Base-by-base conservation (phyloP, 2,888 invertebrate genomes). In the Synanthedon tipuliformis region DNA sequence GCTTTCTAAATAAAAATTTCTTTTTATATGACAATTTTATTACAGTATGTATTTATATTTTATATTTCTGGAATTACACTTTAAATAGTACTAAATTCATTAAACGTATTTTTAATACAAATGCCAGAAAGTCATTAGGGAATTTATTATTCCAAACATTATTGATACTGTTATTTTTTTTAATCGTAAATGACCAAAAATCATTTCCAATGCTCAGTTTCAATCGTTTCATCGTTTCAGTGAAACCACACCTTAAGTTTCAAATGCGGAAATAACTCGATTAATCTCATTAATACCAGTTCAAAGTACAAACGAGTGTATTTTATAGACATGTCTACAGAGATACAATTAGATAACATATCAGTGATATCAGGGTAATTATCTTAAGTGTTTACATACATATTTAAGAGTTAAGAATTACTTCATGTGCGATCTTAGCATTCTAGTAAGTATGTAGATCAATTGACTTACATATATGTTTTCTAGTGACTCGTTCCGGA, bases 291-390 rank as follows among this genome's bases (percentile, higher is more conserved):
- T 12, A 34, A 48, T n/a, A 8, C 23, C 40, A 15, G 41, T 49
- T 41, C 50, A 50, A 40, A 18, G 49, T 40, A 18, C 16, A 2
- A 49, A 49, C 53, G 3, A 11, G 53, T 49, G 53, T 49, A 48
- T 8, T 11, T 51, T 11, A 7, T 12, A 48, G 50, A 16, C 12
- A 55, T 55, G 55, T 51, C 23, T 40, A 53, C 53, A 11, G 45
- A 45, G 5, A 53, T 50, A 45, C 52, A 55, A 34, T 40, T 55
- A 18, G 53, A 55, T 34, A 49, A 23, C 53, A 51, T 55, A 40
- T 53, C 40, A 49, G 48, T 40, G 10, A 27, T 53, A 48, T 49
- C 51, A 23, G 16, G 13, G 55, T 55, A 53, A 18, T 53, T 51
- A 51, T 45, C n/a, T 13, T 7, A 13, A 12, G 13, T 45, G n/a